Evolutionary conservation across 2,113 vertebrate genomes (phyloP).

Genomic region (Connochaetes taurinus): DNA sequence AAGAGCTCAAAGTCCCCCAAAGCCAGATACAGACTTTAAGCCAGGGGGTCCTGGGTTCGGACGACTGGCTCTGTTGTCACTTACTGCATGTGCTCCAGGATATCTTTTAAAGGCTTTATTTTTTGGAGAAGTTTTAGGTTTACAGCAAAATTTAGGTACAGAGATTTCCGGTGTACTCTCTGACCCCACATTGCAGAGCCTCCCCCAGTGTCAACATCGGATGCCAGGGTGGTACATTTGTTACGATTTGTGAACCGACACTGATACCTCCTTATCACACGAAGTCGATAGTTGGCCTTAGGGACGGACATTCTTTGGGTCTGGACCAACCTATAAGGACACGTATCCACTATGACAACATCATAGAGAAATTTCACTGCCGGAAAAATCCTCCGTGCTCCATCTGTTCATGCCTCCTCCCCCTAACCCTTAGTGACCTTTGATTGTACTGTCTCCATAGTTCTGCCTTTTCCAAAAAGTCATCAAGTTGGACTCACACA

Average conservation of each 20-base stretch:
- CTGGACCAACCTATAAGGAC: background rate
- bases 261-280: background rate
- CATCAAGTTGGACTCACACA: background rate
- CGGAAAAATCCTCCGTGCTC: background rate
- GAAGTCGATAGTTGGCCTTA: accelerated
- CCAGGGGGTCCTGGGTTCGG: background rate
- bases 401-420: background rate
- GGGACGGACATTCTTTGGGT: too few relatives aligned
- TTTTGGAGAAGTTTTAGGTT: background rate
- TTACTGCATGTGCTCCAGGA: background rate
- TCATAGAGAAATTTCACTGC: background rate
- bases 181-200: background rate
- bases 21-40: background rate
- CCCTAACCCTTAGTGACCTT: background rate
- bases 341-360: accelerated
- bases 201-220: accelerated
- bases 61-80: background rate
- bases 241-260: accelerated
- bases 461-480: background rate
- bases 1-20: background rate
- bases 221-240: background rate
- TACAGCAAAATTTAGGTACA: background rate
- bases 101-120: background rate
- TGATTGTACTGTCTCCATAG: background rate
- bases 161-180: background rate